Conservation (phyloP, 2,797 vertebrate species). For the Spondyliosoma cantharus region DNA sequence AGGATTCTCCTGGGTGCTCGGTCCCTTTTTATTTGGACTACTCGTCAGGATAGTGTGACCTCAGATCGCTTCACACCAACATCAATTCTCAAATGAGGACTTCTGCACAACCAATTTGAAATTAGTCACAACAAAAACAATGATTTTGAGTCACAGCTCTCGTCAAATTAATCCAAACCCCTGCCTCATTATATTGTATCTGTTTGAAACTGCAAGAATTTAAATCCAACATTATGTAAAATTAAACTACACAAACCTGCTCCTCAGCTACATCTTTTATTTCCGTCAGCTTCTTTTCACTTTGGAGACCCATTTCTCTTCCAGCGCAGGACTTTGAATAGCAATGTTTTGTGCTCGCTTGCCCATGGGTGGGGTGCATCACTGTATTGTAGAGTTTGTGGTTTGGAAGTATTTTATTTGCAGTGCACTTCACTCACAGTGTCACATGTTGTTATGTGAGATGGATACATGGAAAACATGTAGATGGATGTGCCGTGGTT, state of each 20-base stretch:
- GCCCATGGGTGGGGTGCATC: constrained; percentile 60
- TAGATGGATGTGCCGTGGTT: constrained; percentile 27
- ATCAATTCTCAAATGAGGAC: background rate
- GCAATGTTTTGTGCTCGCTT: constrained; percentile 50
- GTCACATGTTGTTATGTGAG: constrained; percentile 54
- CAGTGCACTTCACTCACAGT: constrained; percentile 37
- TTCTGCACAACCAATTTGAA: constrained; percentile 1
- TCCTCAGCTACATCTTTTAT: constrained; percentile 1
- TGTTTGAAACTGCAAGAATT: background rate
- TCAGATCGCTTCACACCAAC: background rate
- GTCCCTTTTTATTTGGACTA: background rate
- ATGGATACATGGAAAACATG: constrained; percentile 36
- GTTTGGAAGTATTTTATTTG: constrained; percentile 60
- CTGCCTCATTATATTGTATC: constrained; percentile 1
- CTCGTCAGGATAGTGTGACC: background rate
- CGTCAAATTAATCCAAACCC: background rate
- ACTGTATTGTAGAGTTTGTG: constrained; percentile 50
- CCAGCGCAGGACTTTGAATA: constrained; percentile 40
- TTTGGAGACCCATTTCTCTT: constrained; percentile 43
- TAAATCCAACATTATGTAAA: background rate
- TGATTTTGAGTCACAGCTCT: background rate
- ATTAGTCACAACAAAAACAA: constrained; percentile 20
- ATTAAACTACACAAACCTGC: background rate
- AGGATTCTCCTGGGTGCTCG: constrained; percentile 1
- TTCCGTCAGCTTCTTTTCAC: constrained; percentile 24